Base-by-base conservation (phyloP, 1,140 invertebrate genomes). In the Pseudomyrmex concolor region DNA sequence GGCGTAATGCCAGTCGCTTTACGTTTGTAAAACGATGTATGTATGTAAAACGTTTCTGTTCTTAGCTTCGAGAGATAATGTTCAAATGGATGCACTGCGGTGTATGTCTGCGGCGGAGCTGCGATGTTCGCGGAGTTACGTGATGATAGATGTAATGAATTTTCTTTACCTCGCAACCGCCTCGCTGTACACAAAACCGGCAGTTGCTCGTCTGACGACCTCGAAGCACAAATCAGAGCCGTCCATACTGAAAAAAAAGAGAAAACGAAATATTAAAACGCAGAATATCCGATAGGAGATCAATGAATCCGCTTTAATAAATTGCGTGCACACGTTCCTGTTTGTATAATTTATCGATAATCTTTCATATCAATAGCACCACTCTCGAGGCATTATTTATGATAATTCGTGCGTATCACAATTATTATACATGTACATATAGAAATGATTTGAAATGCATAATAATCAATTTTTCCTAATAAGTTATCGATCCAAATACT, bases 171-270 rank as follows among this genome's bases (percentile, higher is more conserved):
- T 99, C 78, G 98, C 98, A 54, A 99, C 99, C 76, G 98, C 98
- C 95, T 99, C 99, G 92, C 99, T 99, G 95, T 99, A 99, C 64
- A 99, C 98, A 95, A 99, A 99, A 71, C 99, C 99, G 72, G 98
- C 97, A 59, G 96, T 97, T 7, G 99, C 99, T 90, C 99, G 95
- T 89, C 98, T 97, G 19, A 99, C 99, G 86, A 99, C 98, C 95
- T 99, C 99, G 94, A 99, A 99, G 94, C 98, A 99, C 84, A 99
- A 96, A 95, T 99, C 99, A 54, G 98, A 97, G 71, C 99, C 99
- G 94, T 99, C 98, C 98, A 99, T 99, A 94, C 99, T 99, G 95
- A 90, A 97, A 96, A 93, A 93, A 86, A 64, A 72, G 73, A 93
- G 84, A 64, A 71, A 71, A 50, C 17, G 60, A 12, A 57, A 45